Evolutionary conservation across 2,113 vertebrate genomes (phyloP).

Genomic region (Gopherus evgoodei): DNA sequence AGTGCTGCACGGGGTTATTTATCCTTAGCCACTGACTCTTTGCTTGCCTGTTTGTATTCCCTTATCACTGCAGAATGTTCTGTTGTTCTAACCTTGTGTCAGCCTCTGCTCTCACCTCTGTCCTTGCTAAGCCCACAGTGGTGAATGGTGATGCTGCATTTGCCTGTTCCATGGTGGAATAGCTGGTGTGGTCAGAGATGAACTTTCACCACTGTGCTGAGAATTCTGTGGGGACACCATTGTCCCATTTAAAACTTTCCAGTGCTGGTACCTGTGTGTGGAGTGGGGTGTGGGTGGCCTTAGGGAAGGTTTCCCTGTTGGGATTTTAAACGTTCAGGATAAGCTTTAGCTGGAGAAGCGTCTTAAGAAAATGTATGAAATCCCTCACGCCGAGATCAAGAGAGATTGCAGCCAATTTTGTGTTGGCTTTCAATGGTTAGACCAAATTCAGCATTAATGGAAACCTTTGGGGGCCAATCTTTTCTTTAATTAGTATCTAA

Average conservation of each 20-base stretch:
- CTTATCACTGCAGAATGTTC: neutral
- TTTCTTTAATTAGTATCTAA: neutral
- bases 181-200: neutral
- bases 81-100: neutral
- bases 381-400: neutral
- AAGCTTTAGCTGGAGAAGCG: fast-evolving
- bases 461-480: fast-evolving
- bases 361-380: neutral
- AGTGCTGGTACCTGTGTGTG: fast-evolving
- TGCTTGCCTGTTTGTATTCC: neutral
- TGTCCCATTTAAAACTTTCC: neutral
- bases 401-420: neutral
- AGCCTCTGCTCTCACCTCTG: neutral
- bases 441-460: neutral
- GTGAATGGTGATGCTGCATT: neutral
- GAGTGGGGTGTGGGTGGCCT: fast-evolving
- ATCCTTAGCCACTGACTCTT: neutral
- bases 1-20: neutral
- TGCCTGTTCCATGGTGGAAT: neutral
- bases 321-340: neutral
- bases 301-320: neutral
- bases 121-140: neutral
- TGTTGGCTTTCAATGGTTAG: neutral
- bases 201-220: neutral
- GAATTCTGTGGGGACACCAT: fast-evolving